Base-by-base conservation (phyloP, 2,113 vertebrate genomes). In the Heteronetta atricapilla region DNA sequence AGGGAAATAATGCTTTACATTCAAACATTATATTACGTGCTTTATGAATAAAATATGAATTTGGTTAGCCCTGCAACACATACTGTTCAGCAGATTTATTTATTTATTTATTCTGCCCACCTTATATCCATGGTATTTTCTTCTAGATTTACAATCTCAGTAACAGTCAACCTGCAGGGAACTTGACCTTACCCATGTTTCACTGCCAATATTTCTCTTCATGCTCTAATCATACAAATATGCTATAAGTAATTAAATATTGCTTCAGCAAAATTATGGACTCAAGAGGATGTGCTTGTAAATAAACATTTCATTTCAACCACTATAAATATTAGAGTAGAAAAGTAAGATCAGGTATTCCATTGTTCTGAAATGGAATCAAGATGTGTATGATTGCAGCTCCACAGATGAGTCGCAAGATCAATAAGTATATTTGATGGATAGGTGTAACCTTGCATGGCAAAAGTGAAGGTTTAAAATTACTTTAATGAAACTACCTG, bases 11-110 rank as follows among this genome's bases (percentile, higher is more conserved):
- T 69, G 17, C 29, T 90, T 31, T 70, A 42, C n/a, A 70, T 67
- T 90, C 48, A 55, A 93, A 34, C 28, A 55, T 58, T 76, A 66
- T 88, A 67, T 83, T 86, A 50, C 17, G 6, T 1, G 6, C 63
- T 90, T 86, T 82, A 86, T 88, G 29, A 93, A 88, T 86, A 88
- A 96, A 88, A 83, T 25, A 83, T 58, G 2, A 84, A 77, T 72
- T 90, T 83, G 7, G 6, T 84, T 77, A 90, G 46, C 22, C 33
- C 36, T 64, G 26, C 33, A 93, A 78, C 31, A 23, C 36, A 33
- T 10, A 59, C 21, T 26, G 0, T 59, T 86, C 52, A 72, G 16
- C 12, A 90, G n/a, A 75, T 29, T 74, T 66, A 33, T 74, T 66
- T 26, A 26, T 73, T 36, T 87, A 86, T 86, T 64, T 56, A 17